Evolutionary conservation across 2,888 invertebrate genomes (phyloP).

Genomic region (Andrena fulva): DNA sequence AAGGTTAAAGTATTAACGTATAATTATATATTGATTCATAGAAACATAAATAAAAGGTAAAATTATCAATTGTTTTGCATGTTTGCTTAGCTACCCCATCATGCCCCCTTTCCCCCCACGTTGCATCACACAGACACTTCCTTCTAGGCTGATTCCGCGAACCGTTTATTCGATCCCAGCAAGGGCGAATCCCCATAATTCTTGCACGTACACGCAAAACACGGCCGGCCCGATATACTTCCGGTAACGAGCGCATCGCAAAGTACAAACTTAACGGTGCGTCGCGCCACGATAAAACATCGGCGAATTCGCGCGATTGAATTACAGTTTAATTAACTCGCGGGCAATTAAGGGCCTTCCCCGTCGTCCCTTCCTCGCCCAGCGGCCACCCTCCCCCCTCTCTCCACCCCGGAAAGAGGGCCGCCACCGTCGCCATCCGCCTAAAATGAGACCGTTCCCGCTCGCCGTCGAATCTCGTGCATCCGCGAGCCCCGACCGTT

Average conservation of each 20-base stretch:
- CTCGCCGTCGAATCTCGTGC: slow-evolving; percentile 76
- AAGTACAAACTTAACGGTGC: slow-evolving; percentile 72
- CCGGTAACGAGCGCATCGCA: slow-evolving; percentile 70
- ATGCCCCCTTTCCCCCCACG: no score
- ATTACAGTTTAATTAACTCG: slow-evolving; percentile 84
- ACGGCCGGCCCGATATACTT: slow-evolving; percentile 61
- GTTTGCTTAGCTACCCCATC: no score
- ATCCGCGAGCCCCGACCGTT: slow-evolving; percentile 72
- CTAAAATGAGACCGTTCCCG: slow-evolving; percentile 72
- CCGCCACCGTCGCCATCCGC: slow-evolving; percentile 62
- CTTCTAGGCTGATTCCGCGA: slow-evolving; percentile 30
- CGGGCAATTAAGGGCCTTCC: slow-evolving; percentile 80
- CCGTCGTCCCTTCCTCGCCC: slow-evolving; percentile 37
- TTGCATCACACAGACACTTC: not conserved
- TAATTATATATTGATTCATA: no score
- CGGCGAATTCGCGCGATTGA: slow-evolving; percentile 83
- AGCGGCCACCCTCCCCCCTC: slow-evolving; percentile 8
- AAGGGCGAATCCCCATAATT: slow-evolving; percentile 57
- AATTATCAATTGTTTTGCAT: no score
- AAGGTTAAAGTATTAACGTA: no score
- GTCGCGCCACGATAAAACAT: slow-evolving; percentile 81
- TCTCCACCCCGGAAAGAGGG: slow-evolving; percentile 41
- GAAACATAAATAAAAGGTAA: no score
- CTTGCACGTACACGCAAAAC: slow-evolving; percentile 63
- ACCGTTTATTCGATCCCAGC: slow-evolving; percentile 52